A percentile compares a stretch with the other conserved stretches of the same genome.
Evolutionary conservation across 1,140 invertebrate genomes (phyloP).

Genomic region (Hycleus cichorii): DNA sequence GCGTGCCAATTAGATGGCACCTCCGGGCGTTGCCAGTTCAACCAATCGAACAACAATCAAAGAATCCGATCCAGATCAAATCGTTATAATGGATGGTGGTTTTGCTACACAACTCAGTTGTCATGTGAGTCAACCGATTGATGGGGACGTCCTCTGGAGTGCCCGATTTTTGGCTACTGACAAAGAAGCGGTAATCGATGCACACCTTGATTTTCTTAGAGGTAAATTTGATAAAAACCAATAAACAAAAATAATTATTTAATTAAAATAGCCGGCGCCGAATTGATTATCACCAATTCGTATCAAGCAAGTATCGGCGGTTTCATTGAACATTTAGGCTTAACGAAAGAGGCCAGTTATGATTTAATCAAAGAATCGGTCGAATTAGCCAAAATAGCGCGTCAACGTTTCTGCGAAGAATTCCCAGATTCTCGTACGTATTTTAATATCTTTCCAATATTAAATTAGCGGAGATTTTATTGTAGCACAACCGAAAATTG

Average conservation of each 20-base stretch:
- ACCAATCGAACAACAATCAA: neutral
- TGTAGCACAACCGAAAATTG: conserved; percentile 48
- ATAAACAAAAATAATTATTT: neutral
- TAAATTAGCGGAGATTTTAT: neutral
- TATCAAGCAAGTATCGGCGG: conserved; percentile 82
- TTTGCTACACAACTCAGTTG: conserved; percentile 68
- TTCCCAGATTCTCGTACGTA: conserved; percentile 33
- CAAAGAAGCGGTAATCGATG: conserved; percentile 61
- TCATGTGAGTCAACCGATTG: conserved; percentile 59
- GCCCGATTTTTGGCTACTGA: conserved; percentile 64
- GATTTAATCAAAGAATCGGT: conserved; percentile 65
- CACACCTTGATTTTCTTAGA: conserved; percentile 70
- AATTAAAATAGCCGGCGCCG: conserved; percentile 59
- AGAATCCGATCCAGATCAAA: neutral
- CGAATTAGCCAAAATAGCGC: conserved; percentile 55
- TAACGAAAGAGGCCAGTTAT: conserved; percentile 54
- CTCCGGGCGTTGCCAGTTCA: conserved; percentile 28
- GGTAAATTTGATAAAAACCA: conserved; percentile 38
- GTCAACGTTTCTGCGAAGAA: conserved; percentile 51
- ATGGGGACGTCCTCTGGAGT: conserved; percentile 75
- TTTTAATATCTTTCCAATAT: neutral
- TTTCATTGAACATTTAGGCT: conserved; percentile 60
- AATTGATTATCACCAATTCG: conserved; percentile 78
- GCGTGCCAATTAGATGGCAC: conserved; percentile 21
- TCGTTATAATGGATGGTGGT: conserved; percentile 67